Evolutionary conservation across 2,888 invertebrate species (phyloP).

Genomic region (Agrotis puta): DNA sequence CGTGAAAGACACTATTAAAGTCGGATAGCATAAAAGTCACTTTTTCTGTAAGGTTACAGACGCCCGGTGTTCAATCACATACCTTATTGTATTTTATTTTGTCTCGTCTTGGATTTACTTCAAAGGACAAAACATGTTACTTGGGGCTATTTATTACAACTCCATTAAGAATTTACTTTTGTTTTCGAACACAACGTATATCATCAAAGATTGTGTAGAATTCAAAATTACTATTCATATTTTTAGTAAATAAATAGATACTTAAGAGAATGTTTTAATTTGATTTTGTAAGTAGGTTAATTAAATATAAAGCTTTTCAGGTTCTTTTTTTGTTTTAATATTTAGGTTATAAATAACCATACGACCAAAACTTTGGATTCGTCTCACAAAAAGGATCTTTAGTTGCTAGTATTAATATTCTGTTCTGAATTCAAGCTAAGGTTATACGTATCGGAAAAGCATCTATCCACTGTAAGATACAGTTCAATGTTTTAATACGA

Average conservation of each 20-base stretch:
- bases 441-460: not conserved
- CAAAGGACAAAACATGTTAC: slow-evolving; percentile 64
- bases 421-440: not conserved
- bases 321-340: no score
- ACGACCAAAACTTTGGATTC: no score
- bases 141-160: slow-evolving; percentile 54
- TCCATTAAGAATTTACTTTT: slow-evolving; percentile 51
- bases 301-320: no score
- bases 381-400: no score
- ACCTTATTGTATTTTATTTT: slow-evolving; percentile 73
- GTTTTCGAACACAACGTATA: slow-evolving; percentile 18
- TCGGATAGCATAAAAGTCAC: slow-evolving; percentile 60
- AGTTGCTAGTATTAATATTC: not conserved
- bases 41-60: slow-evolving; percentile 60
- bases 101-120: slow-evolving; percentile 69
- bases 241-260: not conserved
- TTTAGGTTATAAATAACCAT: no score
- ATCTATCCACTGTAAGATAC: not conserved
- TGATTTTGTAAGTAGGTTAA: no score
- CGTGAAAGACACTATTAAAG: not conserved
- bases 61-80: slow-evolving; percentile 72
- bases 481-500: slow-evolving; percentile 7
- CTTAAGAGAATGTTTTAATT: not conserved
- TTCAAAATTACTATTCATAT: not conserved
- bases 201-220: slow-evolving; percentile 10